Conservation (phyloP, 2,888 invertebrate genomes). For the Caenorhabditis sinica region DNA sequence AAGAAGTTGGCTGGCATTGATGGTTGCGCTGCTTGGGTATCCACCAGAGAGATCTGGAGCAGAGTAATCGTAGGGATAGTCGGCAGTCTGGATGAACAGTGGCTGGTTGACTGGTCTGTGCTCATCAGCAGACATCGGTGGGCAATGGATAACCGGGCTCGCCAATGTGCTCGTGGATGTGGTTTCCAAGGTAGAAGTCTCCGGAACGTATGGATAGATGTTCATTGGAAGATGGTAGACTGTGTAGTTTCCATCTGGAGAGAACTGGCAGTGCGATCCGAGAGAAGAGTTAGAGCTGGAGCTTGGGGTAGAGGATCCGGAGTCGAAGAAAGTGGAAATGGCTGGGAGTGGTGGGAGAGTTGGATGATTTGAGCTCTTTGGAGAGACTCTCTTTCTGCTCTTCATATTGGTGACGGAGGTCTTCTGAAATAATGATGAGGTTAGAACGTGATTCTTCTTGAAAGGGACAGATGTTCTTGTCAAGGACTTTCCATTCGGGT, state of each 20-base stretch:
- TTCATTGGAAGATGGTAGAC: constrained; percentile 55
- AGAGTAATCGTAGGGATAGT: constrained; percentile 42
- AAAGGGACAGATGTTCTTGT: constrained; percentile 53
- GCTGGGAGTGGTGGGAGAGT: constrained; percentile 56
- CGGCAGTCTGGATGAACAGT: constrained; percentile 62
- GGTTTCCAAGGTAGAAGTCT: neutral
- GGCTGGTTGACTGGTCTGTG: constrained; percentile 60
- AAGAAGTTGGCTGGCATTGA: constrained; percentile 54
- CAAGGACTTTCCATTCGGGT: constrained; percentile 44
- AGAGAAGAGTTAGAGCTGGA: constrained; percentile 56
- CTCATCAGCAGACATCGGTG: constrained; percentile 40
- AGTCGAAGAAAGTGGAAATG: constrained; percentile 59
- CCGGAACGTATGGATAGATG: constrained; percentile 18
- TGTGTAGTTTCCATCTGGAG: constrained; percentile 63
- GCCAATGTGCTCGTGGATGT: constrained; percentile 9
- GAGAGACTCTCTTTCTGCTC: constrained; percentile 44
- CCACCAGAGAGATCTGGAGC: constrained; percentile 36
- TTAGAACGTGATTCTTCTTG: neutral
- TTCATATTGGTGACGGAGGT: constrained; percentile 14
- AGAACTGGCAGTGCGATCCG: constrained; percentile 66
- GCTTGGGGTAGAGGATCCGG: constrained; percentile 41
- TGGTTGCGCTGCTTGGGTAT: constrained; percentile 53
- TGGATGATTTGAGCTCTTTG: constrained; percentile 34
- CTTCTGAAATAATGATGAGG: constrained; percentile 38
- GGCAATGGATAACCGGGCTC: constrained; percentile 21